These are phyloP conservation scores for Diachasma alloeum DNA, from an alignment of 1,140 invertebrate genomes.

Conservation along the genomic window DNA sequence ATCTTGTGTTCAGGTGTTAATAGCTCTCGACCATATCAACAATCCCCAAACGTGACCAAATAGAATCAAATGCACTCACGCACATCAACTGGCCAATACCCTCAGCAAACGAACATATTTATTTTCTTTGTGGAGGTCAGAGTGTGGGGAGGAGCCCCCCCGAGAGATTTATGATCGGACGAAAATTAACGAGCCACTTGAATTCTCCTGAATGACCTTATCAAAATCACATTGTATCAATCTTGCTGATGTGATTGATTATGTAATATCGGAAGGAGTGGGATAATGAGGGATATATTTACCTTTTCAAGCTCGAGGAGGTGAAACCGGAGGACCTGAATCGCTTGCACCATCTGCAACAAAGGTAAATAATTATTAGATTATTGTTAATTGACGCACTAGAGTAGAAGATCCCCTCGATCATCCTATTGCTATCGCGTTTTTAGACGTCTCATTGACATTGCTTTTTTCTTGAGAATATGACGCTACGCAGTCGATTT, in stretches of 20 bases:
- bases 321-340: constrained; percentile 99
- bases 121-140: not conserved
- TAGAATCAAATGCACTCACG: not conserved
- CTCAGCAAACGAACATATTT: not conserved
- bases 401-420: too few species aligned
- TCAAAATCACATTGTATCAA: constrained; percentile 15
- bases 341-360: constrained; percentile 99
- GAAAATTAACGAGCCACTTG: constrained; percentile 28
- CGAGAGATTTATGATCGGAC: constrained; percentile 18
- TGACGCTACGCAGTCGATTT: constrained; percentile 22
- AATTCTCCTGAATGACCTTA: constrained; percentile 21
- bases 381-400: not conserved
- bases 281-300: constrained; percentile 64
- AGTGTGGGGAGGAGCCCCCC: not conserved
- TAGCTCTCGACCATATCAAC: not conserved
- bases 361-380: constrained; percentile 62
- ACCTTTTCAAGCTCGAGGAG: constrained; percentile 99
- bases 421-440: not conserved
- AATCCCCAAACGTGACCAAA: not conserved
- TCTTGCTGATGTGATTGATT: not conserved
- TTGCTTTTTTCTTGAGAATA: constrained; percentile 19
- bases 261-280: not conserved
- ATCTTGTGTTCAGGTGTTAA: not conserved
- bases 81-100: not conserved
- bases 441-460: not conserved